Evolutionary conservation across 2,113 vertebrate species (phyloP).

Genomic region (Anarrhichthys ocellatus): DNA sequence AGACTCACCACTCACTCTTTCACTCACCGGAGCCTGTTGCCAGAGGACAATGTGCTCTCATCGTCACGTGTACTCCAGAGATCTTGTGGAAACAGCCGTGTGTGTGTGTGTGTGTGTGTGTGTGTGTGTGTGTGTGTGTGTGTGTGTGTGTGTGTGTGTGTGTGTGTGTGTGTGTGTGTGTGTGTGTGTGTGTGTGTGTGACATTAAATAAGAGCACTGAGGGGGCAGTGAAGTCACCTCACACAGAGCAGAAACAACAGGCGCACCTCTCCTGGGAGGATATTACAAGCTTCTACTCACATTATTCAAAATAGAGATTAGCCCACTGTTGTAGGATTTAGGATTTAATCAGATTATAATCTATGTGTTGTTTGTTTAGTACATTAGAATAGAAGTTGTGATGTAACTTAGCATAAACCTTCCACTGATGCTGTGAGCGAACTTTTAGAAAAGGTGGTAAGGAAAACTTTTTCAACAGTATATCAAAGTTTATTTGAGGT

Average conservation of each 20-base stretch:
- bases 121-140: neutral
- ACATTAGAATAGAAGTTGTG: constrained; percentile 14
- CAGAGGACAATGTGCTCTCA: constrained; percentile 45
- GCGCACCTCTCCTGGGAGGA: constrained; percentile 24
- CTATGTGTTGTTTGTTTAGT: constrained; percentile 23
- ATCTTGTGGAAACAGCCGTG: constrained; percentile 36
- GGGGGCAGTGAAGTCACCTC: constrained; percentile 50
- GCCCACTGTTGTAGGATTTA: constrained; percentile 21
- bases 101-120: neutral
- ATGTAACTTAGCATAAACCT: neutral
- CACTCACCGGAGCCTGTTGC: constrained; percentile 43
- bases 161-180: neutral
- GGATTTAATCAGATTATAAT: constrained; percentile 28
- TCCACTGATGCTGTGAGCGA: neutral
- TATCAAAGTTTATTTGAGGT: too few species aligned
- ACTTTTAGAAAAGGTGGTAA: neutral
- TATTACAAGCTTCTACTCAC: constrained; percentile 43
- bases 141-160: neutral
- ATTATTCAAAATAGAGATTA: constrained; percentile 34
- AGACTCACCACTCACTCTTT: constrained; percentile 44
- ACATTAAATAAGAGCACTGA: constrained; percentile 33
- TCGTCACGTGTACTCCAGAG: constrained; percentile 31
- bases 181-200: neutral
- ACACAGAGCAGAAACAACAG: constrained; percentile 45
- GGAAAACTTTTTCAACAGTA: neutral